These are phyloP conservation scores for Hippoglossus hippoglossus DNA, from an alignment of 2,797 vertebrate species.

Conservation along the genomic window DNA sequence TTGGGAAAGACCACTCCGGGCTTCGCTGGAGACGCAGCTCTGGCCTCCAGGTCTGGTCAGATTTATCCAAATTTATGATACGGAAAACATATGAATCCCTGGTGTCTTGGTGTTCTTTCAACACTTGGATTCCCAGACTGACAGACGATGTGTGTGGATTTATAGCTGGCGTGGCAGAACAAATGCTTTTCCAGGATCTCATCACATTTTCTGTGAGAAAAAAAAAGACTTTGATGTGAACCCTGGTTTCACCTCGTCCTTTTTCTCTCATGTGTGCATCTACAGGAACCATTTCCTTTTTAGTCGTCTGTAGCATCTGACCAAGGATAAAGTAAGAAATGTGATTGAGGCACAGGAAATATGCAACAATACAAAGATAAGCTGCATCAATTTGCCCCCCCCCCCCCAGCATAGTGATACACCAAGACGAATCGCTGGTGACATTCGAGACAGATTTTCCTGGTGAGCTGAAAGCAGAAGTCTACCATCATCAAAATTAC, in stretches of 20 bases:
- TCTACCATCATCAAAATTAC: conserved; percentile 69
- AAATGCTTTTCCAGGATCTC: conserved; percentile 62
- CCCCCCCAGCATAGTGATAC: conserved; percentile 3
- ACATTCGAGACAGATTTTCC: conserved; percentile 36
- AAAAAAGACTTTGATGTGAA: conserved; percentile 67
- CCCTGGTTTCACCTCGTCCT: conserved; percentile 27
- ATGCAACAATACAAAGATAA: not conserved
- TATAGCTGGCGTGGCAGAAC: conserved; percentile 56
- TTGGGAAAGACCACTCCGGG: conserved; percentile 58
- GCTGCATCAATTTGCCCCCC: not conserved
- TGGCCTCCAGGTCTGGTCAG: conserved; percentile 63
- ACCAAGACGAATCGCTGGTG: conserved; percentile 23
- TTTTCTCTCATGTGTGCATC: conserved; percentile 12
- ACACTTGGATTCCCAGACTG: conserved; percentile 62
- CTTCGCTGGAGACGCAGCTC: conserved; percentile 72
- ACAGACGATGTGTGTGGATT: conserved; percentile 72
- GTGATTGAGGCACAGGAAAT: not conserved
- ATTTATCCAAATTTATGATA: conserved; percentile 78
- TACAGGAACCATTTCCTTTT: not conserved
- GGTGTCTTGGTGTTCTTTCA: conserved; percentile 76
- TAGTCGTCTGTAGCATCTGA: conserved; percentile 18
- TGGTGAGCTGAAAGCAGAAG: conserved; percentile 43
- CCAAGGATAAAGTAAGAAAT: not conserved
- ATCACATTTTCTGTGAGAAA: conserved; percentile 46
- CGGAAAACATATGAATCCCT: conserved; percentile 74